Evolutionary conservation across 2,888 invertebrate genomes (phyloP).

Genomic region (Girardia tigrina): DNA sequence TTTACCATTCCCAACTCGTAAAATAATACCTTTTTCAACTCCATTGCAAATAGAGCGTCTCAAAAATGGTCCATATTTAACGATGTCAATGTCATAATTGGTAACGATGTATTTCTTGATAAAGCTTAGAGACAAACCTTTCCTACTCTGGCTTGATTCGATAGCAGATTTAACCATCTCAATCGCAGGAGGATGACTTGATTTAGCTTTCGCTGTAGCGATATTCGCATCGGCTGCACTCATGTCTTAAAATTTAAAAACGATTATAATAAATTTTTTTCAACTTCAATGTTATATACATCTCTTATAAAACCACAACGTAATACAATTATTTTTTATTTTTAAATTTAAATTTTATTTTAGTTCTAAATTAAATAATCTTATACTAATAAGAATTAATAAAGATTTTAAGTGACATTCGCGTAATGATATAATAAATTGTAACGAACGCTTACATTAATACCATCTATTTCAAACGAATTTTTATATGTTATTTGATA

Average conservation of each 20-base stretch:
- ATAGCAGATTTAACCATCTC: conserved; percentile 56
- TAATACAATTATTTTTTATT: too few species aligned
- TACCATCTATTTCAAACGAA: too few species aligned
- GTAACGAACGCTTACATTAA: too few species aligned
- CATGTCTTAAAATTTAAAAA: background rate
- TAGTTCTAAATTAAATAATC: too few species aligned
- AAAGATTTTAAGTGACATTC: too few species aligned
- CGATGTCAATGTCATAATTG: conserved; percentile 56
- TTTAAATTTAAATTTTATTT: too few species aligned
- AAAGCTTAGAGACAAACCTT: conserved; percentile 56
- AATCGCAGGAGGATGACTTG: conserved; percentile 52
- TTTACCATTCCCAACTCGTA: conserved; percentile 41
- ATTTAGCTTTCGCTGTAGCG: conserved; percentile 39
- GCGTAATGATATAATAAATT: too few species aligned
- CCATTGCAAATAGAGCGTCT: conserved; percentile 56
- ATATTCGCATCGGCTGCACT: background rate
- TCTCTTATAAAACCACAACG: too few species aligned
- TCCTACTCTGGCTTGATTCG: conserved; percentile 47
- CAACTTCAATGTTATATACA: too few species aligned
- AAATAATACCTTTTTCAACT: conserved; percentile 50
- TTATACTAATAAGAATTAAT: too few species aligned
- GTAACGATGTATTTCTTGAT: conserved; percentile 59
- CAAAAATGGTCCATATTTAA: conserved; percentile 56
- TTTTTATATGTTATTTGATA: too few species aligned
- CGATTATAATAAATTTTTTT: too few species aligned